phyloP scores from a whole-genome alignment of 2,888 invertebrate species.

The Scelioninae gen. 2 region DNA sequence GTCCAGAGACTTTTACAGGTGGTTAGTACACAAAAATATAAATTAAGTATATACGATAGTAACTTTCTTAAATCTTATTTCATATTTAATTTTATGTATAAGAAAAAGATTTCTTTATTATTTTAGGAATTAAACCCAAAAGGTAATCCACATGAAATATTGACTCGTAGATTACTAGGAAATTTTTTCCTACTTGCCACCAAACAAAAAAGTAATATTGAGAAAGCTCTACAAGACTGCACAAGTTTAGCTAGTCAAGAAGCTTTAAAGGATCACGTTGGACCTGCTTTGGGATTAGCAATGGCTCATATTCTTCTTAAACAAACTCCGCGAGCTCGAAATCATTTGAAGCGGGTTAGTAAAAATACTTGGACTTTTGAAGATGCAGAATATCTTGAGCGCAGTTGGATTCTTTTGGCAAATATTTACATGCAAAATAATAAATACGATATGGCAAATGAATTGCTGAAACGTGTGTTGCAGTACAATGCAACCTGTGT shows the following conservation, averaged over 20 bases:
- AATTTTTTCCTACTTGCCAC: conserved; percentile 90
- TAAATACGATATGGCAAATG: conserved; percentile 90
- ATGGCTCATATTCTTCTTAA: conserved; percentile 91
- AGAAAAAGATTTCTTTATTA: background rate
- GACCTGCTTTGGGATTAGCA: conserved; percentile 90
- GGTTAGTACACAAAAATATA: background rate
- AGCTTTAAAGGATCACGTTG: conserved; percentile 85
- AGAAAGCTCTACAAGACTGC: conserved; percentile 88
- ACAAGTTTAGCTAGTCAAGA: conserved; percentile 85
- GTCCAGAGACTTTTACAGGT: conserved; percentile 62
- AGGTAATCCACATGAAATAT: conserved; percentile 80
- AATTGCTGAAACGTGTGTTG: conserved; percentile 85
- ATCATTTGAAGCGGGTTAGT: conserved; percentile 91
- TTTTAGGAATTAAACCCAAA: conserved; percentile 83
- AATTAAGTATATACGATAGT: background rate
- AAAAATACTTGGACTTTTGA: conserved; percentile 94
- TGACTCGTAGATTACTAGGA: conserved; percentile 83
- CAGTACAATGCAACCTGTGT: conserved; percentile 92
- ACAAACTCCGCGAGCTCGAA: conserved; percentile 93
- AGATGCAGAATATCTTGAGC: conserved; percentile 96
- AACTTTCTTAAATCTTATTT: background rate
- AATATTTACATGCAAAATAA: conserved; percentile 90
- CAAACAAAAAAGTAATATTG: conserved; percentile 88
- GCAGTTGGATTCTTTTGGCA: conserved; percentile 93
- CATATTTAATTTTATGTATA: background rate